Percentiles rank a stretch among this genome's conserved stretches.
Conservation (phyloP, 2,888 invertebrate genomes). For the Belgica antarctica region DNA sequence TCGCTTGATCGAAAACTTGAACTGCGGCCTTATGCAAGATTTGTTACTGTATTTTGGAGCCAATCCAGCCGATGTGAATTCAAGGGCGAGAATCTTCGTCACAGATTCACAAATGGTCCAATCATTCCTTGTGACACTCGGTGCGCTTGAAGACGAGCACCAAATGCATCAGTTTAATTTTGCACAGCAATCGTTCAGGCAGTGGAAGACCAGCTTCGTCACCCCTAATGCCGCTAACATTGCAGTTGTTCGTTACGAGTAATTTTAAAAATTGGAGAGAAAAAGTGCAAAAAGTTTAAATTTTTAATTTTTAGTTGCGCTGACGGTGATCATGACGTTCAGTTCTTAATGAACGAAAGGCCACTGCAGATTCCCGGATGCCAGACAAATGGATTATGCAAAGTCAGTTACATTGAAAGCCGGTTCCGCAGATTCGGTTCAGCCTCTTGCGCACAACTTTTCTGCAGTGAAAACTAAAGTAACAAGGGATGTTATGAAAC, state of each 20-base stretch:
- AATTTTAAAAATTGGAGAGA: too few relatives aligned
- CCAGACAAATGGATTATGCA: slow-evolving; percentile 8
- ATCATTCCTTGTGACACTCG: slow-evolving; percentile 60
- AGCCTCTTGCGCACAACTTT: slow-evolving; percentile 8
- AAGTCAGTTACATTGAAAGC: background rate
- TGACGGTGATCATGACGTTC: slow-evolving; percentile 7
- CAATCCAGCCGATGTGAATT: slow-evolving; percentile 62
- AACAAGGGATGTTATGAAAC: too few relatives aligned
- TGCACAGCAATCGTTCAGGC: slow-evolving; percentile 56
- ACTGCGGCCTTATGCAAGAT: slow-evolving; percentile 66
- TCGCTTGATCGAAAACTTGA: slow-evolving; percentile 60
- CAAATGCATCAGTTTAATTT: slow-evolving; percentile 64
- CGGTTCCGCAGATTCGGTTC: background rate
- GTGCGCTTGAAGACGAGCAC: slow-evolving; percentile 59
- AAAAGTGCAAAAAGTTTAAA: too few relatives aligned
- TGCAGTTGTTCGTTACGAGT: slow-evolving; percentile 61
- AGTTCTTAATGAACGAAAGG: background rate
- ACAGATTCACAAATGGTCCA: slow-evolving; percentile 61
- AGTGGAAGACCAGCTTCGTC: slow-evolving; percentile 64
- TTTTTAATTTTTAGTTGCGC: background rate
- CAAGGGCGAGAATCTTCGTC: slow-evolving; percentile 64
- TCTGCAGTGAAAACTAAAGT: background rate
- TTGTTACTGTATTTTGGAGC: slow-evolving; percentile 56
- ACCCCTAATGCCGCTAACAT: slow-evolving; percentile 67
- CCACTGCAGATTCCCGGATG: slow-evolving; percentile 21